A percentile compares a stretch with the other conserved stretches of the same genome.
Conservation (phyloP, 2,888 invertebrate genomes). For the Aromia moschata region DNA sequence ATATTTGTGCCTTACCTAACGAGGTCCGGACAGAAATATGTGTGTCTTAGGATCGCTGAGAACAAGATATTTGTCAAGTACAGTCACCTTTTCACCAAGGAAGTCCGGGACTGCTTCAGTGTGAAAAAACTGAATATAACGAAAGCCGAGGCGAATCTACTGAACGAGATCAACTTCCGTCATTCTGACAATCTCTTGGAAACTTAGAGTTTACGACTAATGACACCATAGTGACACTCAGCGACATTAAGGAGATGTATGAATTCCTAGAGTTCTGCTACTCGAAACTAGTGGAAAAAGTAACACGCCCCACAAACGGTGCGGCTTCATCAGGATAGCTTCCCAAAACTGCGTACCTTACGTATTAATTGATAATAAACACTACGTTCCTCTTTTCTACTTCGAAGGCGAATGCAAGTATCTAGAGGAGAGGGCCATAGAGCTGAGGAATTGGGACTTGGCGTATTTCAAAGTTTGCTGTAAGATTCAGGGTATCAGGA, state of each 20-base stretch:
- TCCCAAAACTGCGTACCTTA: constrained; percentile 27
- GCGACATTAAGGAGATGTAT: constrained; percentile 17
- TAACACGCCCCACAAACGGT: constrained; percentile 4
- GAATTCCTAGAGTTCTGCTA: constrained; percentile 24
- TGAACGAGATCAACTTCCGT: constrained; percentile 30
- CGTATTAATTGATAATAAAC: constrained; percentile 4
- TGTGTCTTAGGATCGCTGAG: constrained; percentile 23
- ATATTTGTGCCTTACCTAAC: constrained; percentile 24
- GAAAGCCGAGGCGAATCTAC: constrained; percentile 19
- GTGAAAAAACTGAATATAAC: constrained; percentile 12
- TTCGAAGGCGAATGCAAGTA: constrained; percentile 33
- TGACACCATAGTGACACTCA: constrained; percentile 14
- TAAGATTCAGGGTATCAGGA: constrained; percentile 32
- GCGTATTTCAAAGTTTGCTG: constrained; percentile 30
- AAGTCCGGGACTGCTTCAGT: constrained; percentile 20
- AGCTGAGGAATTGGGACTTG: constrained; percentile 31
- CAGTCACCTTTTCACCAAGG: constrained; percentile 18
- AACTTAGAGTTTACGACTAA: constrained; percentile 9
- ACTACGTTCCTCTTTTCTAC: constrained; percentile 32
- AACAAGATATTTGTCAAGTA: constrained; percentile 12
- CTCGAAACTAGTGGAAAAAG: constrained; percentile 9
- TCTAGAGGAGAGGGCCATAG: constrained; percentile 19
- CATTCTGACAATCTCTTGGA: constrained; percentile 29
- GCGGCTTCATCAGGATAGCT: constrained; percentile 31
- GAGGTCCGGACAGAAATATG: constrained; percentile 20